Evolutionary conservation across 2,113 vertebrate genomes (phyloP).

Genomic region (Zosterops hypoxanthus): DNA sequence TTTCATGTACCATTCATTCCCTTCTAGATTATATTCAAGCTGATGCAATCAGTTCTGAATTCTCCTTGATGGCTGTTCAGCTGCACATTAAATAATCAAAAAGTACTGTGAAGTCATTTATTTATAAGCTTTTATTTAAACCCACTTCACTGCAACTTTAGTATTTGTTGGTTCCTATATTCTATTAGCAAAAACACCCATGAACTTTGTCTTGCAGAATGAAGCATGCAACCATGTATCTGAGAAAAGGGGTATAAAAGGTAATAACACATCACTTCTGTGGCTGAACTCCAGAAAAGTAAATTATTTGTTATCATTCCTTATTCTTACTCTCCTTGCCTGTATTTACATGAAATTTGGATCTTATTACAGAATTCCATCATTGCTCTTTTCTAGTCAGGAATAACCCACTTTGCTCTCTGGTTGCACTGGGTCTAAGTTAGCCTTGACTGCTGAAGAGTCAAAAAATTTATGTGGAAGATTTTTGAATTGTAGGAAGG

Average conservation of each 20-base stretch:
- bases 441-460: not conserved
- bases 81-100: not conserved
- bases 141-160: not conserved
- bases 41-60: conserved; percentile 1
- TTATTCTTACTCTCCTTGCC: not conserved
- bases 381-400: not conserved
- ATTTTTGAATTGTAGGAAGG: not conserved
- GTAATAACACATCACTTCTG: not conserved
- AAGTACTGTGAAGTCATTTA: not conserved
- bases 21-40: not conserved
- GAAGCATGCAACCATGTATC: not conserved
- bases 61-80: not conserved
- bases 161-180: not conserved
- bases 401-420: not conserved
- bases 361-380: not conserved
- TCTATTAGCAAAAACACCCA: not conserved
- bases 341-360: not conserved
- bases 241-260: not conserved
- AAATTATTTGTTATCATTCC: not conserved
- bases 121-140: not conserved
- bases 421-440: not conserved
- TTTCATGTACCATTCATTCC: not conserved
- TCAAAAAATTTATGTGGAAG: not conserved
- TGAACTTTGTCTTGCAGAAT: not conserved
- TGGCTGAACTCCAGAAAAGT: not conserved